Evolutionary conservation across 2,888 invertebrate species (phyloP).

Genomic region (Muscina levida): DNA sequence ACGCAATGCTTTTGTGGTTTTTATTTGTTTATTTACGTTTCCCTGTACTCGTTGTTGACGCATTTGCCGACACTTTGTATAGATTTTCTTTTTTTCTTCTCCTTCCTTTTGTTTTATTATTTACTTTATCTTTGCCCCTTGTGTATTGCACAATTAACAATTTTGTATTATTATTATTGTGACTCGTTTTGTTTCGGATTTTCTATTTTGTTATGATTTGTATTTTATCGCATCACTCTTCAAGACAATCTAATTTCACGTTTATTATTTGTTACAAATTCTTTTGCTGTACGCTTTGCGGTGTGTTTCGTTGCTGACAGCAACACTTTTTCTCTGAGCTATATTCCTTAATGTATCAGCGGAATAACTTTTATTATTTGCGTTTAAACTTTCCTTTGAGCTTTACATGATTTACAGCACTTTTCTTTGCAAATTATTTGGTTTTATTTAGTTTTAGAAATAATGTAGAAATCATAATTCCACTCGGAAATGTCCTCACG

Average conservation of each 20-base stretch:
- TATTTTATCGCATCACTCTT: not conserved
- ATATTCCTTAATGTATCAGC: too few relatives aligned
- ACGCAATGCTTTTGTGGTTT: too few relatives aligned
- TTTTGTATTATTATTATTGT: too few relatives aligned
- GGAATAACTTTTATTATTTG: slow-evolving; percentile 6
- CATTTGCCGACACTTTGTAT: too few relatives aligned
- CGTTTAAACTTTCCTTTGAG: not conserved
- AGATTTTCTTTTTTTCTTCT: too few relatives aligned
- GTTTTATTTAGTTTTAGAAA: slow-evolving; percentile 26
- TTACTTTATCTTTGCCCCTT: too few relatives aligned
- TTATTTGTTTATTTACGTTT: slow-evolving; percentile 32
- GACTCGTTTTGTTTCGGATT: not conserved
- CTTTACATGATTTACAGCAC: not conserved
- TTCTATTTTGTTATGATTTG: not conserved
- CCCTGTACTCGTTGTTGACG: not conserved
- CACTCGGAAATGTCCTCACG: not conserved
- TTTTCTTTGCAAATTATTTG: not conserved
- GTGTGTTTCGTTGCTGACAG: slow-evolving; percentile 8
- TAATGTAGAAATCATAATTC: slow-evolving; percentile 34
- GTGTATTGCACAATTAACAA: too few relatives aligned
- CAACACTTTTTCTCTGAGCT: not conserved
- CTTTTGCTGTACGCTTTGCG: not conserved
- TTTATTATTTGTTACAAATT: not conserved
- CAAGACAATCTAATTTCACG: too few relatives aligned
- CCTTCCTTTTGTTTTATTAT: too few relatives aligned